Conservation (phyloP, 2,888 invertebrate genomes). For the Microchrysa polita region DNA sequence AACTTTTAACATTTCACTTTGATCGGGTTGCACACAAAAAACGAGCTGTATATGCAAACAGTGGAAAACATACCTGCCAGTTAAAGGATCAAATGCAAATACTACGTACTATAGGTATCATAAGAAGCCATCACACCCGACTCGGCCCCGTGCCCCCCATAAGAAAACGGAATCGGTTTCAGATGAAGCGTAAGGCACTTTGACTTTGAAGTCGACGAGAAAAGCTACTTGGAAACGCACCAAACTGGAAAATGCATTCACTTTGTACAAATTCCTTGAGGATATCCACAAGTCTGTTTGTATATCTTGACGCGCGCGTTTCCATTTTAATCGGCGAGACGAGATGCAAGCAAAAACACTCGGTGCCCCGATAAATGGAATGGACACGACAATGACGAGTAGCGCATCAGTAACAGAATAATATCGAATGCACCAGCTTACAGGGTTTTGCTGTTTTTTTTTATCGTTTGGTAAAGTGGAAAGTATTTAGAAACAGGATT, state of each 20-base stretch:
- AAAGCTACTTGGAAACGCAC: constrained; percentile 41
- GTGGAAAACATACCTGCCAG: too few species aligned
- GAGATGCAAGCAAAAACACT: background rate
- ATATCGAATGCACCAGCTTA: constrained; percentile 18
- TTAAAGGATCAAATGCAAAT: too few species aligned
- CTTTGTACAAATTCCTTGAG: constrained; percentile 43
- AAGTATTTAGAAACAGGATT: too few species aligned
- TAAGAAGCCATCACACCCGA: too few species aligned
- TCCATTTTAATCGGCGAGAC: background rate
- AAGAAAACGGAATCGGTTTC: constrained; percentile 22
- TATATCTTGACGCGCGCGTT: background rate
- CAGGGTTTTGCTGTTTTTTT: background rate
- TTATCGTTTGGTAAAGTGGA: too few species aligned
- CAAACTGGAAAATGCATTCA: constrained; percentile 44
- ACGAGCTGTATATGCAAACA: too few species aligned
- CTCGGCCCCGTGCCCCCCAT: too few species aligned
- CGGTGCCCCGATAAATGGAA: background rate
- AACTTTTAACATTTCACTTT: too few species aligned
- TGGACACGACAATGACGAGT: background rate
- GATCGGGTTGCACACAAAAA: too few species aligned
- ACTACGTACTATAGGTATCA: too few species aligned
- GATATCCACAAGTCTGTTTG: constrained; percentile 35
- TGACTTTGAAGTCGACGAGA: background rate
- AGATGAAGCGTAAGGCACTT: constrained; percentile 19
- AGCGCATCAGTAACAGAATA: background rate